A percentile compares a stretch with the other conserved stretches of the same genome.
These are phyloP conservation scores for Nemopilema nomurai DNA, from an alignment of 30 jellyfish, hydroid and myxozoan species.

Conservation along the genomic window DNA sequence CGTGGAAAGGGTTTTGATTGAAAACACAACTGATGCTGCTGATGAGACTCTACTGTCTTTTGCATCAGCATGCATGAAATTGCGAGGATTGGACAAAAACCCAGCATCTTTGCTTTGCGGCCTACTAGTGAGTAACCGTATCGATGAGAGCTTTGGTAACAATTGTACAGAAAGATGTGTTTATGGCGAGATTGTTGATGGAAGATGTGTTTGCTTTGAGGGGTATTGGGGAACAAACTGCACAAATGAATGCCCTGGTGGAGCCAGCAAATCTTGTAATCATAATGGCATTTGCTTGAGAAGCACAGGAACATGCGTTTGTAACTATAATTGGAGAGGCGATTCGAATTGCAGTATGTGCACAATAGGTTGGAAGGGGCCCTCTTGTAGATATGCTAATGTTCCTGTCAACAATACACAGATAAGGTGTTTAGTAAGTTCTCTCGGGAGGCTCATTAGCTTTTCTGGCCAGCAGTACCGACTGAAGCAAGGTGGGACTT, in stretches of 20 bases:
- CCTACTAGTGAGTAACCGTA: conserved; percentile 1
- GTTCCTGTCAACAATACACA: not conserved
- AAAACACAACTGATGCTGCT: conserved; percentile 16
- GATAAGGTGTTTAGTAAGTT: conserved; percentile 3
- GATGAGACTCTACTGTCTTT: conserved; percentile 35
- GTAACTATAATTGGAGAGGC: conserved; percentile 64
- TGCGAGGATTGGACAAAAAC: conserved; percentile 6
- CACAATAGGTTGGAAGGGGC: conserved; percentile 40
- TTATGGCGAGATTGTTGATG: conserved; percentile 36
- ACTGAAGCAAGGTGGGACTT: not conserved
- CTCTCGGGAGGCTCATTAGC: conserved; percentile 7
- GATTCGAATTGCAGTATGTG: conserved; percentile 45
- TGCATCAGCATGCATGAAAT: conserved; percentile 29
- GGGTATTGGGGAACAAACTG: conserved; percentile 72
- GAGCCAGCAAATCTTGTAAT: conserved; percentile 55
- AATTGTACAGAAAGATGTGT: conserved; percentile 56
- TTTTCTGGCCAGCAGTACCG: conserved; percentile 22
- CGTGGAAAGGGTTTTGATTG: conserved; percentile 28
- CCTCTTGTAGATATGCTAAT: conserved; percentile 18
- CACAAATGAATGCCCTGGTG: conserved; percentile 58
- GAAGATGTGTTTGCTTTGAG: conserved; percentile 37
- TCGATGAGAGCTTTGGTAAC: conserved; percentile 24
- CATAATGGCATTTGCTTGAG: conserved; percentile 48
- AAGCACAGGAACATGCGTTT: conserved; percentile 34
- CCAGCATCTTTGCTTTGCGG: conserved; percentile 44